Evolutionary conservation across 2,113 vertebrate genomes (phyloP).

Genomic region (Lota lota): DNA sequence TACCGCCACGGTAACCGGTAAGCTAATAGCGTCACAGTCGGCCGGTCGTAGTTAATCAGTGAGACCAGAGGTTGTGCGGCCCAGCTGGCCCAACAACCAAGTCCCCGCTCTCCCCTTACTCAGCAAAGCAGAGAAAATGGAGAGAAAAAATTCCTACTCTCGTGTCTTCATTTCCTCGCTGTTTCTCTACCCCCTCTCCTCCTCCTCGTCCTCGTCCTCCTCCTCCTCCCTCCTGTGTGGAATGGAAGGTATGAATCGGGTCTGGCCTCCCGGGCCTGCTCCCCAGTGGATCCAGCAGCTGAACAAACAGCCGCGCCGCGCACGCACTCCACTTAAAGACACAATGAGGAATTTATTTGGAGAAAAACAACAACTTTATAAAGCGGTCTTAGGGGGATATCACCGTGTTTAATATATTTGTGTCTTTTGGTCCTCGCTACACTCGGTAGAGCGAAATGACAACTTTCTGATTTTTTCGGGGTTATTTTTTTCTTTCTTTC

Average conservation of each 20-base stretch:
- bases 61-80: slow-evolving; percentile 46
- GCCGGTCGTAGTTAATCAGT: slow-evolving; percentile 41
- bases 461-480: too few relatives aligned
- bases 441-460: slow-evolving; percentile 48
- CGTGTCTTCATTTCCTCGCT: slow-evolving; percentile 65
- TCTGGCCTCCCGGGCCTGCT: slow-evolving; percentile 68
- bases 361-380: too few relatives aligned
- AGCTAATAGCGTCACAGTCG: slow-evolving; percentile 31
- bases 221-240: slow-evolving; percentile 55
- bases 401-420: slow-evolving; percentile 49
- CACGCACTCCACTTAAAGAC: slow-evolving; percentile 55
- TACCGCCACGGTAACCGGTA: too few relatives aligned
- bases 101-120: slow-evolving; percentile 62
- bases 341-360: slow-evolving; percentile 65
- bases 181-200: slow-evolving; percentile 44
- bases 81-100: slow-evolving; percentile 61
- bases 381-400: too few relatives aligned
- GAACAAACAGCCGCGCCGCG: slow-evolving; percentile 68
- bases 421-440: too few relatives aligned
- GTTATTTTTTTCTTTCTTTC: slow-evolving; percentile 11
- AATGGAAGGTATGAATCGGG: slow-evolving; percentile 77
- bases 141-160: slow-evolving; percentile 35
- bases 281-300: slow-evolving; percentile 72
- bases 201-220: slow-evolving; percentile 12
- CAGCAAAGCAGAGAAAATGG: slow-evolving; percentile 56